Base-by-base conservation (phyloP, 1,140 invertebrate genomes). In the Ptiloglossa arizonensis region DNA sequence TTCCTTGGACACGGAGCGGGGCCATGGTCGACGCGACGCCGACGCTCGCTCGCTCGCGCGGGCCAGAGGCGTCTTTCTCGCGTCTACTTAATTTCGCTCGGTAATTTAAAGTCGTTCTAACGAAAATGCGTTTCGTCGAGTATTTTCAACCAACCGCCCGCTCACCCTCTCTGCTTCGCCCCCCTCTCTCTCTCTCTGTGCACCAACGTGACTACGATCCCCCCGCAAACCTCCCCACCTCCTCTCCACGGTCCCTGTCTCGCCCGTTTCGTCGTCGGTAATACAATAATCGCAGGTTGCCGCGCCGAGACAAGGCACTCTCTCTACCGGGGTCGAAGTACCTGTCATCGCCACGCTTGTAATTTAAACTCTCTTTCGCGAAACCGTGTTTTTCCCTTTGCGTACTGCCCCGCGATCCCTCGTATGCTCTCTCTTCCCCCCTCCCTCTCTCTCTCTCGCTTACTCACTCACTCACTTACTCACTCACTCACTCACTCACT, bases 301-400 rank as follows among this genome's bases (percentile, higher is more conserved):
- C 38, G 41, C 2, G 69, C 17, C 41, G 41, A 38, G 46, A 63
- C 59, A 50, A 50, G 44, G 15, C 9, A 4, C 44, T 41, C 29
- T 56, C 48, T 22, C 54, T 22, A 17, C 41, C n/a, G 2, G 5
- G 22, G 8, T 0, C n/a, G 59, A 44, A 9, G 41, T 75, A 69
- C 64, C 73, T 76, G 73, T 69, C 73, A 69, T 59, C n/a, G 64
- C 29, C 73, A 76, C 64, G 64, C 64, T 57, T 22, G 73, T 69
- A 76, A 76, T 76, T 69, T 76, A 76, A 76, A 76, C 57, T 76
- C 73, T 44, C 54, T 41, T 48, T 48, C 29, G 54, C 35, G n/a
- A n/a, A 35, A 46, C 41, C 24, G 3, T 13, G 1, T n/a, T 19
- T 9, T 22, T 35, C 17, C 13, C 24, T 8, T 13, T n/a, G 8